These are phyloP conservation scores for Antennarius maculatus DNA, from an alignment of 2,797 vertebrate genomes.

Conservation along the genomic window DNA sequence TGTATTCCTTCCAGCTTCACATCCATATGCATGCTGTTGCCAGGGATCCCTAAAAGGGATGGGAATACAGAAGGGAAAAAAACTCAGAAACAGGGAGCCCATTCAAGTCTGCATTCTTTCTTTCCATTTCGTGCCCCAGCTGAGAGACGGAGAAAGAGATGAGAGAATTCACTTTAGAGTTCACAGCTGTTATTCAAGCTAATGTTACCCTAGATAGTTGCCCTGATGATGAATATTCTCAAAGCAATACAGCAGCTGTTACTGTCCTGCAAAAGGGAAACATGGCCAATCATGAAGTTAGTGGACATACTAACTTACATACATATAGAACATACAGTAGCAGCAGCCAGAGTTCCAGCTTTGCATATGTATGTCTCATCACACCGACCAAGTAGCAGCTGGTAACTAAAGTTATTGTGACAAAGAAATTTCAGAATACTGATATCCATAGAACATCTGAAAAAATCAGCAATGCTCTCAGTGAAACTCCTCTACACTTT, in stretches of 20 bases:
- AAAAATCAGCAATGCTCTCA: too few relatives aligned
- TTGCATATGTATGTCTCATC: too few relatives aligned
- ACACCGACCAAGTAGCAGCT: too few relatives aligned
- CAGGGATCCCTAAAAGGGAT: slow-evolving; percentile 50
- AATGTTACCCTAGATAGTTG: slow-evolving; percentile 20
- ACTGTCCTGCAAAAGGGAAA: slow-evolving; percentile 6
- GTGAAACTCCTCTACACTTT: too few relatives aligned
- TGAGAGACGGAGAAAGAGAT: slow-evolving; percentile 3
- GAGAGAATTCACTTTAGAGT: slow-evolving; percentile 47
- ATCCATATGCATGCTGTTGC: slow-evolving; percentile 57
- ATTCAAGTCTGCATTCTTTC: slow-evolving; percentile 67
- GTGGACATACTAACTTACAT: background rate
- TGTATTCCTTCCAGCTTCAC: slow-evolving; percentile 22
- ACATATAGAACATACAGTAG: too few relatives aligned
- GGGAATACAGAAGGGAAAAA: slow-evolving; percentile 42
- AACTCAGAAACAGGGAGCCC: slow-evolving; percentile 62
- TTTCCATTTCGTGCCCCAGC: slow-evolving; percentile 42
- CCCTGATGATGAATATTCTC: slow-evolving; percentile 34
- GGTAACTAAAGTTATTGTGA: too few relatives aligned
- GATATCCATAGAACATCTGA: too few relatives aligned
- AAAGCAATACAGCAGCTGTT: slow-evolving; percentile 46
- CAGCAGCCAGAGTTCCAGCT: too few relatives aligned
- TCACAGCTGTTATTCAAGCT: slow-evolving; percentile 60
- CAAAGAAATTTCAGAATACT: too few relatives aligned
- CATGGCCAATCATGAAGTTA: slow-evolving; percentile 6